These are phyloP conservation scores for Varanus salvator DNA, from an alignment of 2,113 vertebrate species.

Conservation along the genomic window DNA sequence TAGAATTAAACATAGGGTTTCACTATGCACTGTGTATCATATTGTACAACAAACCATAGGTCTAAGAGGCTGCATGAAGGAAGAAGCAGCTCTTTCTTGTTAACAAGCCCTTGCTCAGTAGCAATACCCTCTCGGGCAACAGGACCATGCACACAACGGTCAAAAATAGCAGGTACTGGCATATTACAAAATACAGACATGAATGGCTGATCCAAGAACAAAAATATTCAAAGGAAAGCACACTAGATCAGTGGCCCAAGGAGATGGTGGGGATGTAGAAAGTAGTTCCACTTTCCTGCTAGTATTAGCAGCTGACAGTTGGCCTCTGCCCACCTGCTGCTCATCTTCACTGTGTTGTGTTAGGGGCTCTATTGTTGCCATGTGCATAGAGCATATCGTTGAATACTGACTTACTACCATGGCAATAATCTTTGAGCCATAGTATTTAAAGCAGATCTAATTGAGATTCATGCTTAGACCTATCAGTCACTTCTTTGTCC, in stretches of 20 bases:
- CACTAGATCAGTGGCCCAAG: background rate
- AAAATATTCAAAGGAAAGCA: slow-evolving; percentile 32
- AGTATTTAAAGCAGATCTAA: slow-evolving; percentile 44
- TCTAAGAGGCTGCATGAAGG: background rate
- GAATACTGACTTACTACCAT: background rate
- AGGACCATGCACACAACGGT: background rate
- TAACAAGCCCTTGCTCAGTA: background rate
- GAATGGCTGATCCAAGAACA: slow-evolving; percentile 3
- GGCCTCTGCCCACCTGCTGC: slow-evolving; percentile 41
- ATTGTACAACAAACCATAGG: background rate
- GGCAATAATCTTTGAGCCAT: background rate
- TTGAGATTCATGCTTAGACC: slow-evolving; percentile 34
- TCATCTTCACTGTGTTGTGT: background rate
- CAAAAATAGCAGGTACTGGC: background rate
- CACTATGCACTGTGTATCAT: background rate
- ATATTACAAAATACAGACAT: background rate
- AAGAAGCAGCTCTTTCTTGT: background rate
- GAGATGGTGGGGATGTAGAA: rapidly evolving
- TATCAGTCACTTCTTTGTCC: slow-evolving; percentile 32
- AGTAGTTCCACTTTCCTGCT: background rate
- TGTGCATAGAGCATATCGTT: background rate
- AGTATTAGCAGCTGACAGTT: slow-evolving; percentile 12
- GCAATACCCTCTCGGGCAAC: background rate
- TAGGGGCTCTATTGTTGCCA: slow-evolving; percentile 17
- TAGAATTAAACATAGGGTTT: background rate